Evolutionary conservation across 2,888 invertebrate genomes (phyloP).

Genomic region (Torymus auratus): DNA sequence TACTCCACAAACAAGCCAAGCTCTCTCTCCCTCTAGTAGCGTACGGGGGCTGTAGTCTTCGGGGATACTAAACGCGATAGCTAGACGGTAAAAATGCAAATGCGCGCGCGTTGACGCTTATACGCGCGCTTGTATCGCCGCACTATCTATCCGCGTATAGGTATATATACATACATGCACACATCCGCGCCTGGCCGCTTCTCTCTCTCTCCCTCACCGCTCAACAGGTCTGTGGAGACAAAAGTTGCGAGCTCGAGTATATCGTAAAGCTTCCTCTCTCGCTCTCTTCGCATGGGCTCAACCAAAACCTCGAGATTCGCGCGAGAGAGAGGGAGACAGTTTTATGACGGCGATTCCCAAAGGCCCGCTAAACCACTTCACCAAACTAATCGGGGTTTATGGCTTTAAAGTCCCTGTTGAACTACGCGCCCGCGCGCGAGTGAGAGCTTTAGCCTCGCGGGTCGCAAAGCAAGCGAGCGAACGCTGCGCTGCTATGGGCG

Average conservation of each 20-base stretch:
- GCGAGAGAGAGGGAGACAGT: slow-evolving; percentile 48
- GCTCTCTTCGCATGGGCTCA: slow-evolving; percentile 8
- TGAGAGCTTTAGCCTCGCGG: slow-evolving; percentile 35
- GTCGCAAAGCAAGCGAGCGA: not conserved
- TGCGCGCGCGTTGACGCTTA: slow-evolving; percentile 37
- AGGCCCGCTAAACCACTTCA: slow-evolving; percentile 57
- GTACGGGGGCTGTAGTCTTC: slow-evolving; percentile 24
- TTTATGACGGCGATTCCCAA: slow-evolving; percentile 56
- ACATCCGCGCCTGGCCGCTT: not conserved
- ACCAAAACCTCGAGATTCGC: slow-evolving; percentile 52
- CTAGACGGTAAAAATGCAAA: slow-evolving; percentile 53
- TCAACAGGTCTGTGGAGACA: slow-evolving; percentile 58
- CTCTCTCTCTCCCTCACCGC: not conserved
- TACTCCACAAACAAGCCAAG: no score
- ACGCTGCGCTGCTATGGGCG: slow-evolving; percentile 8
- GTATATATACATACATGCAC: no score
- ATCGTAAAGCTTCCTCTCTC: slow-evolving; percentile 37
- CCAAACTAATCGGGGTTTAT: slow-evolving; percentile 58
- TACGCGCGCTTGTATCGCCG: slow-evolving; percentile 14
- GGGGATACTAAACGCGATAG: slow-evolving; percentile 53
- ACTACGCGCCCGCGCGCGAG: slow-evolving; percentile 34
- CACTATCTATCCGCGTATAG: no score
- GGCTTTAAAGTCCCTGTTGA: slow-evolving; percentile 56
- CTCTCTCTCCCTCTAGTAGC: no score
- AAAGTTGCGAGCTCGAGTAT: slow-evolving; percentile 42